Base-by-base conservation (phyloP, 2,113 vertebrate species). In the Ictidomys tridecemlineatus region DNA sequence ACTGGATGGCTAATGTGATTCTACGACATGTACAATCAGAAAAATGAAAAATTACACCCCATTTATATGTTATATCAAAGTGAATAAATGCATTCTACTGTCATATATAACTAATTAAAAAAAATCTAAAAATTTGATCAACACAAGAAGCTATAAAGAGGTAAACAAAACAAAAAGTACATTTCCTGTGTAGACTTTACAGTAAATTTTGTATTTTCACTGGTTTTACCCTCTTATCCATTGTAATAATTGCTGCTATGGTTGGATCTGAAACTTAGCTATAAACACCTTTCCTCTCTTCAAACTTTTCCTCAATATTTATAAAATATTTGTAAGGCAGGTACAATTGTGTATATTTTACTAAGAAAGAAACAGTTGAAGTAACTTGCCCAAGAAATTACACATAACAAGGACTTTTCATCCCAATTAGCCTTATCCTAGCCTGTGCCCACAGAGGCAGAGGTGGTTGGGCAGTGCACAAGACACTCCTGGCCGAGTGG, bases 401-500 rank as follows among this genome's bases (percentile, higher is more conserved):
- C 53, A 95, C 63, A 37, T 12, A 72, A 12, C 8, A n/a, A 63
- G 22, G 22, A 16, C 6, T 32, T 78, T 72, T 20, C 22, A 58
- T 30, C 45, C 67, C 28, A n/a, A 18, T 6, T 28, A 30, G 2
- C 24, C 51, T 45, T 24, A 4, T 56, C 4, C 77, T 32, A 4
- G 13, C 4, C 18, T 5, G 42, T 45, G 61, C n/a, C 70, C 48
- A 32, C 1, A 4, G 56, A 72, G 56, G 45, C 65, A 26, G 22
- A 18, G 13, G 30, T 18, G 39, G 32, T 1, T 16, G 3, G 17
- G 18, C 30, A 32, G 34, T 12, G 12, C 11, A 3, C 10, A 2
- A 30, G 48, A 70, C 5, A 22, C 11, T 6, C 14, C 28, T 3
- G 86, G 20, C 26, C 56, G 45, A 20, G 30, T 30, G 24, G n/a